These are phyloP conservation scores for Anhinga anhinga DNA, from an alignment of 2,113 vertebrate genomes.

Conservation along the genomic window DNA sequence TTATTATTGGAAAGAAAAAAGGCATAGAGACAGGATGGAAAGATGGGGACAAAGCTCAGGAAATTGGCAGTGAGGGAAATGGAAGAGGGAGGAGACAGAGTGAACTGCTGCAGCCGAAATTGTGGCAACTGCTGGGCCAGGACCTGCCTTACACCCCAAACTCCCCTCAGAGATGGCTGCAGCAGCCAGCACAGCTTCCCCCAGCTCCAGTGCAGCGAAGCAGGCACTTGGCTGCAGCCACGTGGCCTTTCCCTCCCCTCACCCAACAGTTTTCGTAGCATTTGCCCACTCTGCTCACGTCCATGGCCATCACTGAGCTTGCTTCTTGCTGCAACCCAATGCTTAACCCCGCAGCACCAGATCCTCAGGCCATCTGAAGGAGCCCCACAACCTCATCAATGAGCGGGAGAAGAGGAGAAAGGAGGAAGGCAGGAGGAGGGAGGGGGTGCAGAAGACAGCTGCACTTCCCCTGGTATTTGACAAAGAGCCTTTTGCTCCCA, in stretches of 20 bases:
- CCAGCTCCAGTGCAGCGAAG: not conserved
- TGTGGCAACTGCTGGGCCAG: not conserved
- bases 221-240: not conserved
- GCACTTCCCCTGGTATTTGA: not conserved
- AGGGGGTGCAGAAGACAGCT: not conserved
- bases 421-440: not conserved
- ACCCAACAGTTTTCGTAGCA: not conserved
- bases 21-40: not conserved
- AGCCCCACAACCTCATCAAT: not conserved
- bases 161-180: not conserved
- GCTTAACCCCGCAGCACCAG: not conserved
- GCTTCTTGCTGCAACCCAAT: not conserved
- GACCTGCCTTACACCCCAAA: not conserved
- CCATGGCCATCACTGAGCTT: not conserved
- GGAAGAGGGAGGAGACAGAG: not conserved
- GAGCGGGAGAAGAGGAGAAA: rapidly evolving
- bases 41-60: not conserved
- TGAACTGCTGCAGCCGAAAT: not conserved
- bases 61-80: not conserved
- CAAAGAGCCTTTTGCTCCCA: not conserved
- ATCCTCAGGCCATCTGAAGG: not conserved
- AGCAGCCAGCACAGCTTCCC: not conserved
- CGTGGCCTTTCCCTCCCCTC: not conserved
- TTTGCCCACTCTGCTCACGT: not conserved
- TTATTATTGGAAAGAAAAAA: not conserved